Conservation (phyloP, 2,113 vertebrate species). For the Lonchura striata region DNA sequence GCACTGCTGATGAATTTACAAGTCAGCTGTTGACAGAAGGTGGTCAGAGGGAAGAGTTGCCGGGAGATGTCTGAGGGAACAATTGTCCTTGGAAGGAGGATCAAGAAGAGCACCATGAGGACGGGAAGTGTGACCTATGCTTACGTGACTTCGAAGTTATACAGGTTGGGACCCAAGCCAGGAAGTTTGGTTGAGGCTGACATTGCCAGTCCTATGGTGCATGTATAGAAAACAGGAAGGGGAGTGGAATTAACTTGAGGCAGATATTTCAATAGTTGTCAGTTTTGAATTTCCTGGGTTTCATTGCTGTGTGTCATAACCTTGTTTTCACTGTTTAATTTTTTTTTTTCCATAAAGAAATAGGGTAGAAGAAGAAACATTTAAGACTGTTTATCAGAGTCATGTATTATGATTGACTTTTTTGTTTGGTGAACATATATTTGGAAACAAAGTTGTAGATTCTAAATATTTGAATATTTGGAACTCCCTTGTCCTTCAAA, state of each 20-base stretch:
- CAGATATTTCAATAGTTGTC: not conserved
- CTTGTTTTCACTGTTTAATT: not conserved
- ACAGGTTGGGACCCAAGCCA: not conserved
- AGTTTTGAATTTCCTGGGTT: slow-evolving; percentile 31
- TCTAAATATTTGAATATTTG: not conserved
- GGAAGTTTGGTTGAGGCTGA: not conserved
- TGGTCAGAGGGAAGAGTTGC: not conserved
- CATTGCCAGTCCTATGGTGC: not conserved
- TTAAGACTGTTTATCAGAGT: not conserved
- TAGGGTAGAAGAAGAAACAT: not conserved
- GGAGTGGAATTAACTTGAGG: not conserved
- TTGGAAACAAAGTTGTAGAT: not conserved
- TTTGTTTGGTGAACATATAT: not conserved
- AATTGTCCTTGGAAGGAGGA: not conserved
- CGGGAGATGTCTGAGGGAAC: not conserved
- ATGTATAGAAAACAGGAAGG: not conserved
- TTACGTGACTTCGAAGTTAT: not conserved
- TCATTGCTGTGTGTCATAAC: not conserved
- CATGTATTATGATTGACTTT: not conserved
- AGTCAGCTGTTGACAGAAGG: not conserved
- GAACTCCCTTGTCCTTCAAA: not conserved
- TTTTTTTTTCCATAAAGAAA: not conserved
- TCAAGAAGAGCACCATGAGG: not conserved
- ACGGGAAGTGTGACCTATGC: not conserved
- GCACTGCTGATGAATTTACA: not conserved